Evolutionary conservation across 2,888 invertebrate species (phyloP), one percentile per base, ranked within the genome.

Genomic region (Phragmatobia fuliginosa): DNA sequence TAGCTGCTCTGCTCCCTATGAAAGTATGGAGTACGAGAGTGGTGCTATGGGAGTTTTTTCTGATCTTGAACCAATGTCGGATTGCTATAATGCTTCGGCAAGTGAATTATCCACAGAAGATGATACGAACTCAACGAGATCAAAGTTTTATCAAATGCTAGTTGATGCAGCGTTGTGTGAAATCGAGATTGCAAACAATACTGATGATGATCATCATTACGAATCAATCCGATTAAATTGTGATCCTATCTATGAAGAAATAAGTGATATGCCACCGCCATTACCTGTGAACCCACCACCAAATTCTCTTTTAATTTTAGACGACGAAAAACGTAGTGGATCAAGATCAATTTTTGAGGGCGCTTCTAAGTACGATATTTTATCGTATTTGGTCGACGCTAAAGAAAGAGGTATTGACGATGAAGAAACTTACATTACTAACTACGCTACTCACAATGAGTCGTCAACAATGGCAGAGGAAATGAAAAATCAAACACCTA

Each of bases 331-430:
- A 87, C 97, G 97, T 85, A 93, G 90, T 84, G 96, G 96, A 75
- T 96, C 96, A 63, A 96, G 96, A 77, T 97, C 97, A 63, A 97
- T 97, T 86, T 97, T 98, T 92, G 96, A 97, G 92, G 97, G 98
- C 66, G 97, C 97, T 71, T 98, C 98, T 21, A 98, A 98, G 89
- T 98, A 98, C 85, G 98, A 99, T 85, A 98, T 99, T 83, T 95
- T 99, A 66, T 98, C 97, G 73, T 98, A 98, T 87, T 95, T 99
- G 76, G 98, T 98, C 73, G 98, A 98, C 89, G 97, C 98, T 73
- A 97, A 97, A 92, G 97, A 97, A 90, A 95, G 97, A 76, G 97
- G 97, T 8, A 96, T 97, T 70, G 96, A 96, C 80, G 95, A 96
- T 70, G 97, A 97, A 91, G 97, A 97, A 87, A 95, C 96, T n/a